Percentiles rank a stretch among this genome's conserved stretches.
These are phyloP conservation scores for Dysdera silvatica DNA, from an alignment of 1,140 invertebrate genomes.

Conservation along the genomic window DNA sequence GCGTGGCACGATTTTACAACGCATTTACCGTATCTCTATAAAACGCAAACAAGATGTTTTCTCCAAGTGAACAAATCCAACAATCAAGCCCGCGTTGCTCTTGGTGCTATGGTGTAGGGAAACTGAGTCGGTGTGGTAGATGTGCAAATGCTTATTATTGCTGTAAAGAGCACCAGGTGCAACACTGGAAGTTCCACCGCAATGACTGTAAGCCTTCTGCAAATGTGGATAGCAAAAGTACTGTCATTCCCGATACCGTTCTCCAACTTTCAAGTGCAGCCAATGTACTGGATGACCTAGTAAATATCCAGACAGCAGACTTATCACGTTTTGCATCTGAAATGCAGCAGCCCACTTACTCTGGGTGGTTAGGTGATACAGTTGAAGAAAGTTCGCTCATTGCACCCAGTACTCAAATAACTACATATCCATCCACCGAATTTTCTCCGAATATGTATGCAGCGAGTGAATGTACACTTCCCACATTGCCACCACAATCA, in stretches of 20 bases:
- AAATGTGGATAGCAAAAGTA: background rate
- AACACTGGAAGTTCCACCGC: slow-evolving; percentile 67
- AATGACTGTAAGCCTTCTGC: slow-evolving; percentile 36
- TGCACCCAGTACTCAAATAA: too few species aligned
- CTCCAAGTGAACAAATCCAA: too few species aligned
- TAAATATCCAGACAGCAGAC: background rate
- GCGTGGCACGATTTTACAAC: too few species aligned
- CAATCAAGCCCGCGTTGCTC: too few species aligned
- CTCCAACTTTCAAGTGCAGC: background rate
- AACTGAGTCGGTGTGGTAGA: slow-evolving; percentile 61
- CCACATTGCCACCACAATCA: too few species aligned
- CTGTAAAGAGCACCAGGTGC: slow-evolving; percentile 64
- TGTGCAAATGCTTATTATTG: slow-evolving; percentile 67
- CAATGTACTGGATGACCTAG: slow-evolving; percentile 11
- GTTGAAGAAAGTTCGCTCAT: too few species aligned
- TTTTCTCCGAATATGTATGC: too few species aligned
- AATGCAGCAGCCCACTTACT: background rate
- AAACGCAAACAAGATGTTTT: too few species aligned
- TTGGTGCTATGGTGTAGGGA: slow-evolving; percentile 58
- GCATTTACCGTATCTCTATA: too few species aligned
- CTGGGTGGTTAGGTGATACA: background rate
- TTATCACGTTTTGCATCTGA: background rate
- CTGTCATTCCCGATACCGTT: background rate
- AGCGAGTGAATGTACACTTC: too few species aligned
- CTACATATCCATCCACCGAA: background rate